Conservation (phyloP, 2,888 invertebrate genomes). For the Netelia virgata region DNA sequence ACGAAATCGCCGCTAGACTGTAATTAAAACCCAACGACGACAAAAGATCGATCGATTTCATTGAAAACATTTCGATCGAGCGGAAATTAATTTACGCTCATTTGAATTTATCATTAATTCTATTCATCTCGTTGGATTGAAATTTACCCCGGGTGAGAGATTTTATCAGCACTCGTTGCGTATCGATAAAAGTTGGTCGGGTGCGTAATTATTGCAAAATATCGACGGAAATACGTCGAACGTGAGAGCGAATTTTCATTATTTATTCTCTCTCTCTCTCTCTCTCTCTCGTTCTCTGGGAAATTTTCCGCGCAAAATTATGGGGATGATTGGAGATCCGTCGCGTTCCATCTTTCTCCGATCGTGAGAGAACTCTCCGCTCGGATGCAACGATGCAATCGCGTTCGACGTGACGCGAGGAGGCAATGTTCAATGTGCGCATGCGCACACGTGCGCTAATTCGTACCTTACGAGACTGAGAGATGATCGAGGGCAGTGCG, state of each 20-base stretch:
- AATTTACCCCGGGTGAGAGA: background rate
- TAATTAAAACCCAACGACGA: too few relatives aligned
- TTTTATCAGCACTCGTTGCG: background rate
- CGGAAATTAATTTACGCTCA: background rate
- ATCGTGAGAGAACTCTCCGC: slow-evolving; percentile 5
- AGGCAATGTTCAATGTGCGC: background rate
- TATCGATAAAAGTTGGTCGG: background rate
- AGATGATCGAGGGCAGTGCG: background rate
- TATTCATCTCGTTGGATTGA: background rate
- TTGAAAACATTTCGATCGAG: too few relatives aligned
- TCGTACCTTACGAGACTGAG: background rate
- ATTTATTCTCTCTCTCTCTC: background rate
- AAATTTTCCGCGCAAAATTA: background rate
- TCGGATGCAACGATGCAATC: background rate
- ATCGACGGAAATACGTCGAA: slow-evolving; percentile 8
- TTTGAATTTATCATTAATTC: background rate
- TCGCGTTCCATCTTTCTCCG: background rate
- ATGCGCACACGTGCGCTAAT: too few relatives aligned
- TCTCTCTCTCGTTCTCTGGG: background rate
- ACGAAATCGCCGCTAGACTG: too few relatives aligned
- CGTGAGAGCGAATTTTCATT: slow-evolving; percentile 9
- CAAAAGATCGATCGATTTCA: too few relatives aligned
- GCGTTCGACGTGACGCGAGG: background rate
- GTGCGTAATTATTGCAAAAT: background rate
- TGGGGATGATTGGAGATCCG: background rate